A percentile compares a stretch with the other conserved stretches of the same genome.
Evolutionary conservation across 2,797 vertebrate species (phyloP).

Genomic region (Sebastes alutus): DNA sequence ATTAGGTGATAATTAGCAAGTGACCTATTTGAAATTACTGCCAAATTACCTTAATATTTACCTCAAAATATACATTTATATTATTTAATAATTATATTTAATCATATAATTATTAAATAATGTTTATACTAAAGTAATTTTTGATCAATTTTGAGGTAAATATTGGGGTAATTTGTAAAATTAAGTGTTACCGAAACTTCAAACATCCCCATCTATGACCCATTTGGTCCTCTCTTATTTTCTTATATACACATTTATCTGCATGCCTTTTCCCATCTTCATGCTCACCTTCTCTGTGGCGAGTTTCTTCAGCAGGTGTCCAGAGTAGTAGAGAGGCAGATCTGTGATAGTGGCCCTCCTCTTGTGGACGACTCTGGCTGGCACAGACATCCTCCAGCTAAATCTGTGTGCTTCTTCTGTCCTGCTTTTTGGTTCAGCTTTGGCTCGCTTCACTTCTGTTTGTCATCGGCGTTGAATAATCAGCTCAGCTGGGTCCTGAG

Average conservation of each 20-base stretch:
- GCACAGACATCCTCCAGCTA: constrained; percentile 25
- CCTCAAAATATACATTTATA: too few relatives aligned
- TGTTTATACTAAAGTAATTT: too few relatives aligned
- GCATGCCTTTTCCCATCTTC: not conserved
- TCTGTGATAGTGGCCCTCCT: constrained; percentile 62
- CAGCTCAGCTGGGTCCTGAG: not conserved
- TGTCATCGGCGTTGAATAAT: not conserved
- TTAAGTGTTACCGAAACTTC: not conserved
- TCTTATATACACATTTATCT: not conserved
- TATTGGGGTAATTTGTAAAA: too few relatives aligned
- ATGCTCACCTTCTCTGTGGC: constrained; percentile 54
- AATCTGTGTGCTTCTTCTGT: not conserved
- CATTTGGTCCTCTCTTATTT: not conserved
- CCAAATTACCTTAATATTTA: too few relatives aligned
- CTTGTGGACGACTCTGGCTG: constrained; percentile 37
- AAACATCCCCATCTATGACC: not conserved
- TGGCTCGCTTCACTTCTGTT: not conserved
- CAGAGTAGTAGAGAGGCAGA: constrained; percentile 69
- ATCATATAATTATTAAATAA: too few relatives aligned
- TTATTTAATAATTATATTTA: too few relatives aligned
- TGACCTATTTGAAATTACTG: too few relatives aligned
- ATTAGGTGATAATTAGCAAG: too few relatives aligned
- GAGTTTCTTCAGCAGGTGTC: constrained; percentile 61
- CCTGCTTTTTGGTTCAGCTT: not conserved
- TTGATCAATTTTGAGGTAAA: too few relatives aligned